These are phyloP conservation scores for Anseranas semipalmata DNA, from an alignment of 2,113 vertebrate genomes.

Conservation along the genomic window DNA sequence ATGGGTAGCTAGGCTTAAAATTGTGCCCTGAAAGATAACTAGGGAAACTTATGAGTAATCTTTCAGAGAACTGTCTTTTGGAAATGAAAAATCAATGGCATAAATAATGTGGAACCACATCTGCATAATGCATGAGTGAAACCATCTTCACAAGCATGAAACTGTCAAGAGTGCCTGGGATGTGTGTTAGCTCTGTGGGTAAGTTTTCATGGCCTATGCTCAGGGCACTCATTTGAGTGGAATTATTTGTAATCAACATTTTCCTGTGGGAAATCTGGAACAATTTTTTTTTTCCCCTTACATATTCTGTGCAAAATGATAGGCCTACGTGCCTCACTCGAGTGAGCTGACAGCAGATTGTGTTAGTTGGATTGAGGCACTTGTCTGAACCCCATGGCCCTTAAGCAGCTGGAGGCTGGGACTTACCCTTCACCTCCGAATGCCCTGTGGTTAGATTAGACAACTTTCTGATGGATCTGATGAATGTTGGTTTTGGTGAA, in stretches of 20 bases:
- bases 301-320: neutral
- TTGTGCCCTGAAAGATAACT: neutral
- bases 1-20: neutral
- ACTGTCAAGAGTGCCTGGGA: neutral
- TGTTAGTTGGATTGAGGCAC: accelerated
- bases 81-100: neutral
- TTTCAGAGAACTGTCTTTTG: neutral
- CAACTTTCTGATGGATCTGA: neutral
- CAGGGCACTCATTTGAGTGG: neutral
- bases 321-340: neutral
- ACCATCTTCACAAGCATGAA: neutral
- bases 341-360: neutral
- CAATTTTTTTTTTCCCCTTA: neutral
- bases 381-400: neutral
- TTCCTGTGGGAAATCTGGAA: neutral
- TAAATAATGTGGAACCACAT: neutral
- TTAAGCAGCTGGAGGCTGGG: neutral
- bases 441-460: neutral
- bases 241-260: neutral
- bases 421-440: neutral
- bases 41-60: neutral
- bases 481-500: neutral
- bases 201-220: neutral
- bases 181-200: neutral
- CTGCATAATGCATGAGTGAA: neutral